Evolutionary conservation across 2,113 vertebrate genomes (phyloP).

Genomic region (Tinamus guttatus): DNA sequence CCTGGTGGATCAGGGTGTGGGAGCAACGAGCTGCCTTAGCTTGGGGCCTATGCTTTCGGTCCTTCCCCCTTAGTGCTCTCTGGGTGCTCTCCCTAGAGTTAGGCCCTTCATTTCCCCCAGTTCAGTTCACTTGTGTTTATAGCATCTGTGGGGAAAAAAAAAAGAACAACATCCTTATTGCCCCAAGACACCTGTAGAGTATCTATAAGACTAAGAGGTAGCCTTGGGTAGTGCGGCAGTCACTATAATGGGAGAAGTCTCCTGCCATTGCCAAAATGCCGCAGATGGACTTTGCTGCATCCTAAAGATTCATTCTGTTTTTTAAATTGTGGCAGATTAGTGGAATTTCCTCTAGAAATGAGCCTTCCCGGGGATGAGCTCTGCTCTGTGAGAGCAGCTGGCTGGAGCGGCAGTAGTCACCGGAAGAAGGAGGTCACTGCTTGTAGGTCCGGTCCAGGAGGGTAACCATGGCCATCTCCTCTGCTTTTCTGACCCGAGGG

Average conservation of each 20-base stretch:
- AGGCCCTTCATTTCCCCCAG: not conserved
- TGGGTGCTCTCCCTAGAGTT: not conserved
- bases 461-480: not conserved
- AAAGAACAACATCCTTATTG: not conserved
- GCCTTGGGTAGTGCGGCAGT: not conserved
- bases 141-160: no score
- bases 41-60: not conserved
- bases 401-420: not conserved
- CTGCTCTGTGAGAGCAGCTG: not conserved
- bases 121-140: not conserved
- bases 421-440: not conserved
- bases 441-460: not conserved
- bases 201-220: not conserved
- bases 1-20: no score
- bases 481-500: not conserved
- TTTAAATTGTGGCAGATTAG: not conserved
- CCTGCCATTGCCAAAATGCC: not conserved
- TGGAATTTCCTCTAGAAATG: not conserved
- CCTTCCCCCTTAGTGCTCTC: not conserved
- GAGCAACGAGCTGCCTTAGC: not conserved
- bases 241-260: not conserved
- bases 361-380: not conserved
- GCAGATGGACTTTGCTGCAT: not conserved
- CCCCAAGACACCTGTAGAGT: not conserved
- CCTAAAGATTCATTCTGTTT: not conserved